Conservation (phyloP, 2,888 invertebrate genomes). For the Nemoura dubitans region DNA sequence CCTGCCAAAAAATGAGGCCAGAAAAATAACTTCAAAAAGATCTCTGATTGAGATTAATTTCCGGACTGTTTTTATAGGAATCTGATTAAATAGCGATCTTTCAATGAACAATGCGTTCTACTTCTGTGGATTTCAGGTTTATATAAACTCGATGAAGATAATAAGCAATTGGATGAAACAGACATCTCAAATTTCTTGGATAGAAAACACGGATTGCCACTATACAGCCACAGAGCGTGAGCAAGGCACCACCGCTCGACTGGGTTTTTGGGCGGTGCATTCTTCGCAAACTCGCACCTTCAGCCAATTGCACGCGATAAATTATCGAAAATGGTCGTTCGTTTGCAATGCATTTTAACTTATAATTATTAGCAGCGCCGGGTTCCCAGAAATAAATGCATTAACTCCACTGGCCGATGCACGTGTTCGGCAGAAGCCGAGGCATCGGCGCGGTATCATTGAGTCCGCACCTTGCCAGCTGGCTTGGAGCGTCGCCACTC, state of each 20-base stretch:
- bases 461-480: conserved; percentile 18
- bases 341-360: background rate
- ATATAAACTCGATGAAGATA: background rate
- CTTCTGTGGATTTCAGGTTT: background rate
- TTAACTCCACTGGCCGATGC: background rate
- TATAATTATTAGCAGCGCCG: background rate
- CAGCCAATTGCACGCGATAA: background rate
- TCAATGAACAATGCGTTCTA: background rate
- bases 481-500: conserved; percentile 17
- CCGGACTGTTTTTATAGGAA: background rate
- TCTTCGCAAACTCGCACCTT: background rate
- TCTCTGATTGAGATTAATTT: background rate
- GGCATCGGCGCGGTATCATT: background rate
- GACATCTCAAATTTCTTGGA: background rate
- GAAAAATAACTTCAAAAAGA: background rate
- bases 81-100: background rate
- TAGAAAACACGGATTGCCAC: too few species aligned
- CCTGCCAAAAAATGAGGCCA: conserved; percentile 16
- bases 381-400: background rate
- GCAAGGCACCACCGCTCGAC: background rate
- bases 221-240: background rate
- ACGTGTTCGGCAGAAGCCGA: background rate
- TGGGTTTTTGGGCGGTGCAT: background rate
- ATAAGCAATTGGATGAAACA: background rate
- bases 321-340: background rate